Percentiles rank a stretch among this genome's conserved stretches.
phyloP scores from a whole-genome alignment of 2,797 vertebrate genomes.

The Fratercula arctica region DNA sequence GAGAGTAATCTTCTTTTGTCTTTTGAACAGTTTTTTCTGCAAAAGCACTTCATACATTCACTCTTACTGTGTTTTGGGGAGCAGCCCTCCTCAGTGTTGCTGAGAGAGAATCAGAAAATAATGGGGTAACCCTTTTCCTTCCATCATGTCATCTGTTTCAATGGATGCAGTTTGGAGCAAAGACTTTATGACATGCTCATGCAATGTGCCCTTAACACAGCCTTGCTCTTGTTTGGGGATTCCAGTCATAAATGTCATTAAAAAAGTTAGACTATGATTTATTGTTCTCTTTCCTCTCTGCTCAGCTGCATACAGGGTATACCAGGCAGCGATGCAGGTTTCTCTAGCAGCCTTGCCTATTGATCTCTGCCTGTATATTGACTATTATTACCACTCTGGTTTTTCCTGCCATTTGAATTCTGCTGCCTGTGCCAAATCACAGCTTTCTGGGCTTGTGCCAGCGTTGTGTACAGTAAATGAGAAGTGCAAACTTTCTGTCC shows the following conservation, averaged over 20 bases:
- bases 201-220: background rate
- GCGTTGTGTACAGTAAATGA: background rate
- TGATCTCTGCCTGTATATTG: background rate
- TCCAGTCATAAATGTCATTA: background rate
- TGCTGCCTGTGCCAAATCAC: background rate
- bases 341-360: background rate
- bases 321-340: fast-evolving
- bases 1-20: background rate
- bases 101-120: background rate
- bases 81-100: background rate
- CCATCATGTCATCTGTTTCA: background rate
- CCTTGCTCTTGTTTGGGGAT: background rate
- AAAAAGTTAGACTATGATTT: background rate
- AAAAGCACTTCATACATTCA: background rate
- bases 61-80: background rate
- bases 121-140: background rate
- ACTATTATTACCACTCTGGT: background rate
- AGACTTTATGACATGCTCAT: background rate
- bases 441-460: background rate
- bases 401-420: background rate
- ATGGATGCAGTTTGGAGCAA: background rate
- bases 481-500: background rate
- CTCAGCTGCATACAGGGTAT: background rate
- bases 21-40: background rate
- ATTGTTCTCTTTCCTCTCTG: background rate